A percentile compares a stretch with the other conserved stretches of the same genome.
phyloP scores from a whole-genome alignment of 2,797 vertebrate species.

The Remorina albescens region DNA sequence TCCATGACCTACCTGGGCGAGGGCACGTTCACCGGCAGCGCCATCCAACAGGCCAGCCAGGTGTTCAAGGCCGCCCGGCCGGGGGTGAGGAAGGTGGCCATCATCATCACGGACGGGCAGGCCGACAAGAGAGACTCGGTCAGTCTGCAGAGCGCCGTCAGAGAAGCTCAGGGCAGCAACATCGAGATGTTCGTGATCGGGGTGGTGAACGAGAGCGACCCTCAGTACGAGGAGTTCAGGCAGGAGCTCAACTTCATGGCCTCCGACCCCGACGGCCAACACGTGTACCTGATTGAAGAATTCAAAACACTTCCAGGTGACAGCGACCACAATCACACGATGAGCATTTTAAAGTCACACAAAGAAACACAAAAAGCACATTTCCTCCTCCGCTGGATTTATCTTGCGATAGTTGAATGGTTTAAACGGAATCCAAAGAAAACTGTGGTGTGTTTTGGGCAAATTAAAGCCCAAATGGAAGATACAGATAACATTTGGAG shows the following conservation, averaged over 20 bases:
- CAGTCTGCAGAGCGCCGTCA: conserved; percentile 78
- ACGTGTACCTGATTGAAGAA: conserved; percentile 87
- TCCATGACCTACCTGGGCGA: conserved; percentile 90
- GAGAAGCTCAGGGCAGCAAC: conserved; percentile 69
- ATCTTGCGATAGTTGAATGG: no score
- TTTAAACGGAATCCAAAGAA: background rate
- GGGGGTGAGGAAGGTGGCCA: conserved; percentile 84
- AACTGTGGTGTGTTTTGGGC: background rate
- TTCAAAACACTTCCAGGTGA: conserved; percentile 79
- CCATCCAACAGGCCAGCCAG: conserved; percentile 81
- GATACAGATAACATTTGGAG: background rate
- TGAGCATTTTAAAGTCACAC: background rate
- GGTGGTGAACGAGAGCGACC: conserved; percentile 86
- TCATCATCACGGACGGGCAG: conserved; percentile 91
- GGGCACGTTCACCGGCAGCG: conserved; percentile 89
- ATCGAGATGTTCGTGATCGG: conserved; percentile 90
- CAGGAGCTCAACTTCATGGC: conserved; percentile 88
- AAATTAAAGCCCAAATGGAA: background rate
- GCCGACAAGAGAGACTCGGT: conserved; percentile 82
- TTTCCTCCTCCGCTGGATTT: no score
- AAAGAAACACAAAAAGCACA: no score
- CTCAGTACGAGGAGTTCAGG: conserved; percentile 82
- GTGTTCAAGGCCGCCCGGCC: conserved; percentile 80
- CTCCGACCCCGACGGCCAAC: conserved; percentile 84
- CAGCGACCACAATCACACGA: background rate